Evolutionary conservation across 2,888 invertebrate genomes (phyloP), one percentile per base, ranked within the genome.

Genomic region (Chironomus tentans): DNA sequence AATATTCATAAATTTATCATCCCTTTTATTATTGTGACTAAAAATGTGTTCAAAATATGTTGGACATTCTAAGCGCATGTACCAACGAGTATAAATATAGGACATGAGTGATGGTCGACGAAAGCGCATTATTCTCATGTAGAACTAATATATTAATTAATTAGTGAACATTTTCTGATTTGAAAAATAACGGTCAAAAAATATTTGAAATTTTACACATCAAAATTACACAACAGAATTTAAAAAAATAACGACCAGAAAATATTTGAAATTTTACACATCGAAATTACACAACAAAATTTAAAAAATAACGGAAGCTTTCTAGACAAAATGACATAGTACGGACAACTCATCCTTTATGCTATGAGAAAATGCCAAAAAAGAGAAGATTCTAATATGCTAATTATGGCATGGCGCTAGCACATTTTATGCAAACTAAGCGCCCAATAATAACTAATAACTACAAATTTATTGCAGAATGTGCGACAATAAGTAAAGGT

Each of bases 21-120:
- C 28, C 46, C 18, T 28, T 38, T 46, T n/a, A n/a, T 70, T 68
- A 68, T 38, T 68, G 38, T 38, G 38, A 28, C 12, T 28, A 28
- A 73, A 61, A 73, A 62, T 62, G 72, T 73, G 72, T 62, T 38
- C 4, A 24, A 73, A 73, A 73, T n/a, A 62, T 73, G 72, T 73
- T 15, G 13, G 28, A 10, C 65, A 21, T 38, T 10, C 38, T 38
- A 38, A 38, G 38, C 38, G 38, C 10, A 38, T 38, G 38, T 1
- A 38, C 10, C 38, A 38, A 38, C 10, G 7, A 38, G 38, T 38
- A 10, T 10, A 10, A 10, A 10, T 10, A 10, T 38, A 28, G 56
- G 62, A n/a, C 65, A 22, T 65, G 7, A 18, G 4, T 6, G 12
- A 10, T 0, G 6, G 4, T 18, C 22, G 6, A 2, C 1, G 5